Evolutionary conservation across 2,797 vertebrate species (phyloP).

Genomic region (Bovichtus diacanthus): DNA sequence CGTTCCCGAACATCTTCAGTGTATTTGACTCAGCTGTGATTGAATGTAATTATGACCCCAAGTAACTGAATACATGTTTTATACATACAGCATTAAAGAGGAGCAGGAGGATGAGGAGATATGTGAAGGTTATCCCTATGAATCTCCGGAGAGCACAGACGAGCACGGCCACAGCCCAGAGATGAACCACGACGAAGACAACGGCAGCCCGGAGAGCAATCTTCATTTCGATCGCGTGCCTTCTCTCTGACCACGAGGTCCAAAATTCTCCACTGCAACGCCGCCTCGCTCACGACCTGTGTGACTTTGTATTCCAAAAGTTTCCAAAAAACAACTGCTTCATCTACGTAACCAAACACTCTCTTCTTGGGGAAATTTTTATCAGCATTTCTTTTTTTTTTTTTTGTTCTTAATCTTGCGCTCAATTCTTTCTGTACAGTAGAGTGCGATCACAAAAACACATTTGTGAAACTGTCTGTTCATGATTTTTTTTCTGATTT

Average conservation of each 20-base stretch:
- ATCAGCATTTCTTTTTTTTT: conserved; percentile 58
- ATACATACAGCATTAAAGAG: conserved; percentile 93
- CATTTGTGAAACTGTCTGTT: conserved; percentile 29
- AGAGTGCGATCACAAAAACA: conserved; percentile 62
- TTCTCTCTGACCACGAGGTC: conserved; percentile 82
- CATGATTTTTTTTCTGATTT: conserved; percentile 69
- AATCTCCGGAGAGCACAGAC: conserved; percentile 93
- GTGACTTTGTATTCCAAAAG: conserved; percentile 67
- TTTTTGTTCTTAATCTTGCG: conserved; percentile 51
- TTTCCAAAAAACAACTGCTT: conserved; percentile 55
- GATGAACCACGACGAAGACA: conserved; percentile 89
- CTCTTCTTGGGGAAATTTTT: conserved; percentile 54
- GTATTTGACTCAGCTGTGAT: neutral
- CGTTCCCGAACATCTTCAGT: neutral
- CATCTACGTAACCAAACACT: conserved; percentile 78
- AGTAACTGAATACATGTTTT: neutral
- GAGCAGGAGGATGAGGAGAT: conserved; percentile 95
- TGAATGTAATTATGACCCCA: neutral
- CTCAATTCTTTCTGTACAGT: conserved; percentile 73
- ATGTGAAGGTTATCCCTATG: conserved; percentile 88
- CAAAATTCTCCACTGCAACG: conserved; percentile 24
- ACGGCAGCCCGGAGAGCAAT: conserved; percentile 85
- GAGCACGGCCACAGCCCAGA: conserved; percentile 94
- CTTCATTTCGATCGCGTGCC: conserved; percentile 84
- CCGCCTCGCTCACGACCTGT: conserved; percentile 49